These are phyloP conservation scores for Coptodon bakossiorum DNA, from an alignment of 2,113 vertebrate genomes.

Conservation along the genomic window DNA sequence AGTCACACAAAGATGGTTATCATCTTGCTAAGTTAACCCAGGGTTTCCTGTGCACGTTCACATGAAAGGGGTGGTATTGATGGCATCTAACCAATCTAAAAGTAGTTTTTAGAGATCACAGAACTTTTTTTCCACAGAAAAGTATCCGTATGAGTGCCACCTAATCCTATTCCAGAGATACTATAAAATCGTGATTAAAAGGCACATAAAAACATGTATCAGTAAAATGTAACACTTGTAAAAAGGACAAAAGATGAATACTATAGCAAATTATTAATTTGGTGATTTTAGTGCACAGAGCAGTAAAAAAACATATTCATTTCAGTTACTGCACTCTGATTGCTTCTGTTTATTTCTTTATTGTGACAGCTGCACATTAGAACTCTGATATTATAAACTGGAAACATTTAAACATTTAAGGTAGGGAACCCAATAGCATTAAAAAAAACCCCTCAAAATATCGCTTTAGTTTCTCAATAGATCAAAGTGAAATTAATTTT, in stretches of 20 bases:
- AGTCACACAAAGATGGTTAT: background rate
- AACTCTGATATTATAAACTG: background rate
- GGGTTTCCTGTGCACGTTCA: background rate
- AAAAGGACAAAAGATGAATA: background rate
- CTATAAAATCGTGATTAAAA: accelerated
- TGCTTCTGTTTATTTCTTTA: background rate
- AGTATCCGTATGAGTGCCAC: background rate
- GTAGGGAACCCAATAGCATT: background rate
- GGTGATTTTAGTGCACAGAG: background rate
- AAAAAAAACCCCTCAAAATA: accelerated
- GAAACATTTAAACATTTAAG: background rate
- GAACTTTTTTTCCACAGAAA: background rate
- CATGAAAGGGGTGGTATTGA: background rate
- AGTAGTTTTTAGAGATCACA: background rate
- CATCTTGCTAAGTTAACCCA: background rate
- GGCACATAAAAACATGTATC: accelerated
- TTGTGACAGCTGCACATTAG: accelerated
- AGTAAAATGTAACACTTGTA: background rate
- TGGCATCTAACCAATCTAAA: background rate
- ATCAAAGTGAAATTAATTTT: background rate
- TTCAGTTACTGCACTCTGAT: background rate
- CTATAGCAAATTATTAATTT: background rate
- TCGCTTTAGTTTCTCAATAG: background rate
- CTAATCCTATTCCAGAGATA: background rate
- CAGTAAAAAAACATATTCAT: background rate